Evolutionary conservation across 2,113 vertebrate genomes (phyloP), one percentile per base, ranked within the genome.

Genomic region (Microcebus ravelobensis): DNA sequence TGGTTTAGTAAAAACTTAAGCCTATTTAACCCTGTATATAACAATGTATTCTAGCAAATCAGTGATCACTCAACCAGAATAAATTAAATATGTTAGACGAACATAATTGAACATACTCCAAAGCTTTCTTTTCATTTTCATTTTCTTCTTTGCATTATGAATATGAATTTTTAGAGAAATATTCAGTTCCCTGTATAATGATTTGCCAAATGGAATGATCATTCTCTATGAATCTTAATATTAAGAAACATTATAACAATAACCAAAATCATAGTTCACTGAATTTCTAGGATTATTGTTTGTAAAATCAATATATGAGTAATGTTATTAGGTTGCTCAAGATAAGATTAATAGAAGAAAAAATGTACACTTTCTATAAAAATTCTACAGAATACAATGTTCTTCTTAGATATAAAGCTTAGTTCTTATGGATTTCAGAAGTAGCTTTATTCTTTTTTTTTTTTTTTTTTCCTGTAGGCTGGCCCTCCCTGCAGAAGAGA

Each of bases 111-210:
- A 50, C 14, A 70, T 94, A 88, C 1, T 67, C 3, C 29, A 93
- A 50, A 87, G 0, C 18, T 67, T 91, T 83, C 8, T 92, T 83
- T 68, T 3, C 7, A 23, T 20, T 76, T 89, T 95, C 2, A 71
- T 85, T 90, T 82, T 71, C 15, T 55, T 70, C 61, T 85, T 52
- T 88, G 48, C 12, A 63, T 89, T 96, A 73, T 59, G 14, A 93
- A 70, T 83, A 27, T 91, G 73, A 90, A n/a, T 39, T 87, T 94
- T 79, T 86, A 65, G 1, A 81, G 2, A 70, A 81, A 18, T 25
- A 6, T 83, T 79, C 61, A 93, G 89, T 74, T 83, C 1, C 25
- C 12, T 86, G 4, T 50, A 21, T 48, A 74, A 57, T 29, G 25
- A 65, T 76, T 48, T 91, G 14, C 48, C 39, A 76, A 48, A 71